Evolutionary conservation across 2,113 vertebrate species (phyloP).

Genomic region (Perccottus glenii): DNA sequence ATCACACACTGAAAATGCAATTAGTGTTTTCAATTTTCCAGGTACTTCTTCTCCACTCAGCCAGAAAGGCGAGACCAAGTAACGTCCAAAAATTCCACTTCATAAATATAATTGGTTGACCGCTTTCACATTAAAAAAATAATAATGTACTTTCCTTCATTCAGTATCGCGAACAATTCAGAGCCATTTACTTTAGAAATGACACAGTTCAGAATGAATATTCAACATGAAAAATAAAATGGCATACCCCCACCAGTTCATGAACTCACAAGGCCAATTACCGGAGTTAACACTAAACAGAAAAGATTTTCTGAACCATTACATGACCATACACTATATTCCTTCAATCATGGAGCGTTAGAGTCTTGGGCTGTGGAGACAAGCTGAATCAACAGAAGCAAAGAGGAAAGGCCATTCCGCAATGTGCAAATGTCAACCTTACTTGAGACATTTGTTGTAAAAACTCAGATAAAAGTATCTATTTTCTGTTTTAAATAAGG

Average conservation of each 20-base stretch:
- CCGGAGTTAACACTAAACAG: neutral
- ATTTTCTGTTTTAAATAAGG: too few relatives aligned
- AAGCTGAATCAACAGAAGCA: too few relatives aligned
- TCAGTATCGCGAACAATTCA: constrained; percentile 21
- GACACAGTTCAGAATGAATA: neutral
- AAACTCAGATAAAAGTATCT: too few relatives aligned
- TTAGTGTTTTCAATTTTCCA: constrained; percentile 59
- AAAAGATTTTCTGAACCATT: neutral
- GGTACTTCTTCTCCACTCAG: constrained; percentile 29
- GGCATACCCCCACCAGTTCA: neutral
- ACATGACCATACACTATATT: too few relatives aligned
- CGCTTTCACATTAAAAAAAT: constrained; percentile 17
- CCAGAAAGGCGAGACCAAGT: constrained; percentile 30
- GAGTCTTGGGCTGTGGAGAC: too few relatives aligned
- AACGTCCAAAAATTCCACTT: constrained; percentile 34
- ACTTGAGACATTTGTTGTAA: too few relatives aligned
- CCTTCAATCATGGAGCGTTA: too few relatives aligned
- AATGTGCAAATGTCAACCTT: too few relatives aligned
- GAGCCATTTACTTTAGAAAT: constrained; percentile 3
- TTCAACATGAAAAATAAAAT: constrained; percentile 3
- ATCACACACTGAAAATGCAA: constrained; percentile 46
- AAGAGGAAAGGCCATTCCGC: too few relatives aligned
- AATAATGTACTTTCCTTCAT: constrained; percentile 12
- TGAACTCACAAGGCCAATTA: constrained; percentile 5
- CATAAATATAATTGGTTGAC: constrained; percentile 27